Percentiles rank a stretch among this genome's conserved stretches.
phyloP scores from a whole-genome alignment of 2,888 invertebrate species.

The Priocnemis perturbator region DNA sequence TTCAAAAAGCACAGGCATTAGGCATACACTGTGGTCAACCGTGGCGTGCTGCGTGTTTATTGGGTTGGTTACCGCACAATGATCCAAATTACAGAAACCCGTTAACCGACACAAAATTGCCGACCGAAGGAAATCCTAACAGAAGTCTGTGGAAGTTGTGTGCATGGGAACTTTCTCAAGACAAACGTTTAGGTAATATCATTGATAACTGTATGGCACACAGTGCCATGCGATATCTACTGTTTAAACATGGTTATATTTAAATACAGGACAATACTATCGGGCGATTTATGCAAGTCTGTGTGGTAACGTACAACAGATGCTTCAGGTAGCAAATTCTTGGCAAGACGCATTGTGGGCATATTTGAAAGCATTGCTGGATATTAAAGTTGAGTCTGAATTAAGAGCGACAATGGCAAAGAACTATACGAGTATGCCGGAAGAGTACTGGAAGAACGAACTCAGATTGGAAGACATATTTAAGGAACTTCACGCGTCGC shows the following conservation, averaged over 20 bases:
- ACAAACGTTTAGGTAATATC: constrained; percentile 65
- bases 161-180: constrained; percentile 78
- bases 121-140: constrained; percentile 89
- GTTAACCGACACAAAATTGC: constrained; percentile 72
- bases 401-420: constrained; percentile 79
- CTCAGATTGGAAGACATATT: constrained; percentile 83
- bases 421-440: constrained; percentile 79
- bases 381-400: constrained; percentile 89
- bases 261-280: constrained; percentile 64
- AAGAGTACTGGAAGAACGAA: constrained; percentile 84
- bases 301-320: constrained; percentile 87
- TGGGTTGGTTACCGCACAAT: constrained; percentile 93
- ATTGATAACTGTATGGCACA: neutral
- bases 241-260: neutral
- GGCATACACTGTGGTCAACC: constrained; percentile 92
- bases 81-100: constrained; percentile 84
- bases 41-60: constrained; percentile 92
- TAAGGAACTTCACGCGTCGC: constrained; percentile 80
- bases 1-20: constrained; percentile 89
- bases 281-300: constrained; percentile 76
- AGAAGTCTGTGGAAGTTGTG: constrained; percentile 88
- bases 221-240: neutral
- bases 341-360: constrained; percentile 97
- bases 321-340: constrained; percentile 85
- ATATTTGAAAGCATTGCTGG: constrained; percentile 87